phyloP scores from a whole-genome alignment of 92 coral and sea anemone genomes.

The Umimayanthus chanpuru region DNA sequence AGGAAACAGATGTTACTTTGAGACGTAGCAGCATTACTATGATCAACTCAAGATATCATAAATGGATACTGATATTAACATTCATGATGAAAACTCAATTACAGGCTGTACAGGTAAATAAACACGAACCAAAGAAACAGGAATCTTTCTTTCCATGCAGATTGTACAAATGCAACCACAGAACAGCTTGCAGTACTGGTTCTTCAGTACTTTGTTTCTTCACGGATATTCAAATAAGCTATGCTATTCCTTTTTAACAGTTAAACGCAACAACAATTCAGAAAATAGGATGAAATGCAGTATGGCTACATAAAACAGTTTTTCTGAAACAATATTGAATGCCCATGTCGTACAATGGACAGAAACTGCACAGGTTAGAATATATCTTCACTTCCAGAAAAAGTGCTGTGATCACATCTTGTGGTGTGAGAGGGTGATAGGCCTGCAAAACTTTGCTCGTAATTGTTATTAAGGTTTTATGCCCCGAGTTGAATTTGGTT shows the following conservation, averaged over 20 bases:
- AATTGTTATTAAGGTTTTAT: no score
- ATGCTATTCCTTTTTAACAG: conserved; percentile 1
- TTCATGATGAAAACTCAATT: not conserved
- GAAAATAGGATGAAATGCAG: no score
- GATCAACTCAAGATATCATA: not conserved
- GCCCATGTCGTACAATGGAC: no score
- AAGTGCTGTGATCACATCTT: not conserved
- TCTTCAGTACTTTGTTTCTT: no score
- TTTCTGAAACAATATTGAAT: no score
- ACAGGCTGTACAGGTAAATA: not conserved
- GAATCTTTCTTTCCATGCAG: not conserved
- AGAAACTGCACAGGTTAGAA: not conserved
- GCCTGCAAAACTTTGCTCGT: no score
- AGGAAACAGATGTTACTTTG: not conserved
- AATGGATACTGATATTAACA: not conserved
- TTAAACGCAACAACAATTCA: no score
- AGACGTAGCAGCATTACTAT: no score
- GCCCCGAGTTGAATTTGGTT: no score
- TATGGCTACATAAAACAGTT: no score
- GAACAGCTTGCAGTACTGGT: not conserved
- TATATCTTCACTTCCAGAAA: conserved; percentile 21
- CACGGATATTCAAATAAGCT: no score
- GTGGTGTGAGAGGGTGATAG: no score
- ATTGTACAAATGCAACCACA: not conserved
- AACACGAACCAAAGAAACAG: not conserved